Base-by-base conservation (phyloP, 2,113 vertebrate genomes). In the Psephotus haematonotus region DNA sequence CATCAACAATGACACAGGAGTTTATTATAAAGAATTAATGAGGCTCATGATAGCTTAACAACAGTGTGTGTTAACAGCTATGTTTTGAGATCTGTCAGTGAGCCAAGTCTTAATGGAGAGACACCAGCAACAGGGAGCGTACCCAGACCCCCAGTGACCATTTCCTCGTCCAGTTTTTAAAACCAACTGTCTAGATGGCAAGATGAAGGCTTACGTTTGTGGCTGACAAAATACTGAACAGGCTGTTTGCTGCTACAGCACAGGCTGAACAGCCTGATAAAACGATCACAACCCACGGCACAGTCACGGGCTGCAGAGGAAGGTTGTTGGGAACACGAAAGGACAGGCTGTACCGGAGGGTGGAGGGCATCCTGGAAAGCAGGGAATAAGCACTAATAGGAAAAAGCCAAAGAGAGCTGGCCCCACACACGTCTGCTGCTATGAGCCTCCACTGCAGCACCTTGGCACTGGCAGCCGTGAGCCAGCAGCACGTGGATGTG, bases 1-100 rank as follows among this genome's bases (percentile, higher is more conserved):
- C 49, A 33, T 80, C 49, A 90, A 28, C 14, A 11, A 17, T 33
- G 27, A 46, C 4, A 14, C 33, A 79, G n/a, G 76, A 52, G 65
- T 88, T 90, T 74, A 72, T 82, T 57, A 86, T 47, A 65, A 90
- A 79, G 57, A 91, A 90, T 88, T 86, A 92, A 80, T 88, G 69
- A 82, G n/a, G 47, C 49, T 86, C 19, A 82, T 0, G 0, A 13
- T 27, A 63, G 59, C 86, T 87, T 88, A 96, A 90, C 74, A 92
- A 47, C 70, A 72, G 37, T 0, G 0, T 0, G 2, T 53, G 39
- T 94, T 71, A 87, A 91, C 49, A 72, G 41, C 29, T 75, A 50
- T 1, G 6, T 79, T 87, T 37, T 60, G 52, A 85, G 63, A 31
- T 55, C 62, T 94, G 70, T 55, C 65, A 35, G 46, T 22, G 43